phyloP scores from a whole-genome alignment of 2,888 invertebrate genomes.

The Leptopilina myrica region DNA sequence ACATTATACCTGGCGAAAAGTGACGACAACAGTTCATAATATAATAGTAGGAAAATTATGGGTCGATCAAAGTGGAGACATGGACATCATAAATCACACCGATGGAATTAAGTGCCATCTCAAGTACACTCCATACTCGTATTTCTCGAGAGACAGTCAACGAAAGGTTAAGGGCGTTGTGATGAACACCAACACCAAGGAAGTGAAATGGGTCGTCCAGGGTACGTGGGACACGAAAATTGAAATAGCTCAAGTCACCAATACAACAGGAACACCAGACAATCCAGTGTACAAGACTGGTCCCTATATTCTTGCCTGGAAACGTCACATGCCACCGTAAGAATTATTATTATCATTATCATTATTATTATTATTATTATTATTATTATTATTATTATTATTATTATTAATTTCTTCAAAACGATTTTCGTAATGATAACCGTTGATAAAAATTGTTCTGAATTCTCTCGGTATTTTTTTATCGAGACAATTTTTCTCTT shows the following conservation, averaged over 20 bases:
- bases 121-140: conserved; percentile 98
- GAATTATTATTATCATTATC: conserved; percentile 59
- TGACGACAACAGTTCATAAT: conserved; percentile 99
- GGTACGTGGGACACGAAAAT: conserved; percentile 98
- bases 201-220: conserved; percentile 85
- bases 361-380: too few species aligned
- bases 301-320: conserved; percentile 91
- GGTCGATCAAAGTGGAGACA: conserved; percentile 99
- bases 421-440: not conserved
- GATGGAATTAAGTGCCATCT: conserved; percentile 96
- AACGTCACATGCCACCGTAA: conserved; percentile 86
- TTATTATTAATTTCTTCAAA: not conserved
- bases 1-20: conserved; percentile 98
- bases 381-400: not conserved
- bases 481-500: not conserved
- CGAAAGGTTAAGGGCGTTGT: conserved; percentile 91
- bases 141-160: conserved; percentile 97
- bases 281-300: conserved; percentile 96
- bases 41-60: conserved; percentile 99
- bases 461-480: too few species aligned
- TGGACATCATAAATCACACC: conserved; percentile 95
- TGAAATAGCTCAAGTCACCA: conserved; percentile 93
- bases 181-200: conserved; percentile 82
- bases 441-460: too few species aligned
- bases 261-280: conserved; percentile 82